These are phyloP conservation scores for Andrena chrysosceles DNA, from an alignment of 2,888 invertebrate species.

Conservation along the genomic window DNA sequence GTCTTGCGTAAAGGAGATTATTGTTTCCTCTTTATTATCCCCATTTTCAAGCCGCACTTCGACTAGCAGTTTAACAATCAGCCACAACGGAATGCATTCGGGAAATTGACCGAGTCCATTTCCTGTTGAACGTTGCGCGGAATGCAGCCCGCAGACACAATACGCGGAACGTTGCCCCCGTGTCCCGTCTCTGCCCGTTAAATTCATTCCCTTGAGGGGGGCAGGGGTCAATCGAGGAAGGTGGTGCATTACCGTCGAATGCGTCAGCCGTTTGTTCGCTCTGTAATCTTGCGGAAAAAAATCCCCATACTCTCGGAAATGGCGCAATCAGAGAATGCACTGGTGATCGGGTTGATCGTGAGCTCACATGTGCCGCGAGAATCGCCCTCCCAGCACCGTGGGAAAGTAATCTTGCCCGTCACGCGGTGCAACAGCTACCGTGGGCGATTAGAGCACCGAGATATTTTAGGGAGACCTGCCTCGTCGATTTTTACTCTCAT, in stretches of 20 bases:
- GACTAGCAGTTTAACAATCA: slow-evolving; percentile 20
- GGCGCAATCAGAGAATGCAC: slow-evolving; percentile 43
- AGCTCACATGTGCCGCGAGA: slow-evolving; percentile 45
- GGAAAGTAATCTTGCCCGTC: slow-evolving; percentile 43
- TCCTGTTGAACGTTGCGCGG: slow-evolving; percentile 49
- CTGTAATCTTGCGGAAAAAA: slow-evolving; percentile 54
- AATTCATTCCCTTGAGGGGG: slow-evolving; percentile 33
- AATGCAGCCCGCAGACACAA: slow-evolving; percentile 55
- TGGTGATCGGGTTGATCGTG: slow-evolving; percentile 36
- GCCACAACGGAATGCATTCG: slow-evolving; percentile 67
- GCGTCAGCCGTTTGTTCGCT: slow-evolving; percentile 42
- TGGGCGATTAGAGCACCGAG: slow-evolving; percentile 20
- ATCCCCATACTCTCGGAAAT: slow-evolving; percentile 32
- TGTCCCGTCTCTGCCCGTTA: slow-evolving; percentile 11
- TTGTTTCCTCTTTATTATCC: background rate
- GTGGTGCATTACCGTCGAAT: slow-evolving; percentile 45
- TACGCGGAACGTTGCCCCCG: slow-evolving; percentile 46
- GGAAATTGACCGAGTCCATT: slow-evolving; percentile 73
- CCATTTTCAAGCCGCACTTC: background rate
- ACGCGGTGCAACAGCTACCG: slow-evolving; percentile 38
- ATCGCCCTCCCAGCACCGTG: slow-evolving; percentile 53
- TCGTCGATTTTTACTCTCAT: slow-evolving; percentile 1
- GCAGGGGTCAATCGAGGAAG: slow-evolving; percentile 7
- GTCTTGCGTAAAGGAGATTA: background rate
- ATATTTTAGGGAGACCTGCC: slow-evolving; percentile 24